A percentile compares a stretch with the other conserved stretches of the same genome.
phyloP scores from a whole-genome alignment of 2,797 vertebrate genomes.

The Scolopax rusticola region DNA sequence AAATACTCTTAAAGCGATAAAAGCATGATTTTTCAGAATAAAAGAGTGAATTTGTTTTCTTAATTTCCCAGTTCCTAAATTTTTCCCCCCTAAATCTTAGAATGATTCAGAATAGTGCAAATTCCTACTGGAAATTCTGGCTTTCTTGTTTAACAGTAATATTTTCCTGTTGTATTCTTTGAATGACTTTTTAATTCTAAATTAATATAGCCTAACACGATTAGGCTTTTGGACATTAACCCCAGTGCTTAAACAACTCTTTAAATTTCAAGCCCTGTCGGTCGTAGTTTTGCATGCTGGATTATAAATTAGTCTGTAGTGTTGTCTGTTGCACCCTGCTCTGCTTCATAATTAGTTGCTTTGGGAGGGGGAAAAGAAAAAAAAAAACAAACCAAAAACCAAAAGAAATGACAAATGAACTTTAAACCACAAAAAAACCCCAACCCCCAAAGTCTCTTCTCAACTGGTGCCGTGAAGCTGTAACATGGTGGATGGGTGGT shows the following conservation, averaged over 20 bases:
- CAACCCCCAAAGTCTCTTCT: conserved; percentile 28
- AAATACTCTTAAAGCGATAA: neutral
- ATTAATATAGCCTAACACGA: conserved; percentile 69
- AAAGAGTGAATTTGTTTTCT: neutral
- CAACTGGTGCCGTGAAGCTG: conserved; percentile 71
- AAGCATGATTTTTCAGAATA: neutral
- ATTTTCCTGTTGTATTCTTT: conserved; percentile 72
- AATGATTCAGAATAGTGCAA: conserved; percentile 18
- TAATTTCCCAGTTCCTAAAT: conserved; percentile 28
- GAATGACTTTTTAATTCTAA: conserved; percentile 72
- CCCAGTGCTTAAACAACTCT: conserved; percentile 73
- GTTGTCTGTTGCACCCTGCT: conserved; percentile 86
- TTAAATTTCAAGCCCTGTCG: conserved; percentile 95
- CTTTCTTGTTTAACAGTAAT: conserved; percentile 71
- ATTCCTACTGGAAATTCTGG: conserved; percentile 79
- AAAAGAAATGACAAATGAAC: no score
- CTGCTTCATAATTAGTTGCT: conserved; percentile 81
- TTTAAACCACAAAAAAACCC: fast-evolving
- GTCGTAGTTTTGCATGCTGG: conserved; percentile 90
- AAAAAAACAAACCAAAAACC: neutral
- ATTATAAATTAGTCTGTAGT: conserved; percentile 88
- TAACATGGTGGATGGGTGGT: conserved; percentile 71
- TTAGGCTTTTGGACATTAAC: conserved; percentile 79
- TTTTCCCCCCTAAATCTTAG: neutral
- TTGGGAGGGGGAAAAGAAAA: conserved; percentile 54